Base-by-base conservation (phyloP, 2,113 vertebrate species). In the Zeus faber region DNA sequence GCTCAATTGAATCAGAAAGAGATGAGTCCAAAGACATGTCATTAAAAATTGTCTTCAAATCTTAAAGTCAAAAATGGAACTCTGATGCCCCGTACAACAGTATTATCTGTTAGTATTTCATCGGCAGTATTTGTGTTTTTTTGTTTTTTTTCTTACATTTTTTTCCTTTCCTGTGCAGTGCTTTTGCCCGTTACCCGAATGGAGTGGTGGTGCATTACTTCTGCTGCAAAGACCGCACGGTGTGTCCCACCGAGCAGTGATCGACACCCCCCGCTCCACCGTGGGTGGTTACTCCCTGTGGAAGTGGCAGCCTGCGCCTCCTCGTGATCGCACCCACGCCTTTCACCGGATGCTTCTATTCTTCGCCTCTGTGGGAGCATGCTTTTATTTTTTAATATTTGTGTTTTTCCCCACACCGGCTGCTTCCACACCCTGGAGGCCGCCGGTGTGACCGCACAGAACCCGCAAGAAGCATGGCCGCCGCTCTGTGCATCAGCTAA, bases 131-230 rank as follows among this genome's bases (percentile, higher is more conserved):
- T n/a, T n/a, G n/a, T n/a, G n/a, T n/a, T n/a, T n/a, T n/a, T n/a
- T n/a, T n/a, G n/a, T n/a, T n/a, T n/a, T n/a, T n/a, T n/a, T n/a
- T n/a, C n/a, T n/a, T n/a, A n/a, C n/a, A n/a, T n/a, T n/a, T n/a
- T n/a, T n/a, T n/a, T n/a, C n/a, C 21, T 62, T 16, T 50, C 0
- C 72, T 45, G 45, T 29, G 1, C 89, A 99, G 97, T 62, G 97
- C 96, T 0, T 99, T 99, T 79, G 97, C 97, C 78, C 91, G 96
- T 67, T 99, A 99, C 82, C 96, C 97, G 48, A 98, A 93, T 63
- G 94, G 93, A 4, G 92, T 96, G 71, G 94, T 99, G 2, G 96
- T 99, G 54, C 97, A 99, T 81, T 99, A 99, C 87, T 99, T 97
- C 89, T 99, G 97, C 88, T 98, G 96, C 85, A 99, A 96, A 88